Evolutionary conservation across 2,113 vertebrate genomes (phyloP).

Genomic region (Ardeotis arabs): DNA sequence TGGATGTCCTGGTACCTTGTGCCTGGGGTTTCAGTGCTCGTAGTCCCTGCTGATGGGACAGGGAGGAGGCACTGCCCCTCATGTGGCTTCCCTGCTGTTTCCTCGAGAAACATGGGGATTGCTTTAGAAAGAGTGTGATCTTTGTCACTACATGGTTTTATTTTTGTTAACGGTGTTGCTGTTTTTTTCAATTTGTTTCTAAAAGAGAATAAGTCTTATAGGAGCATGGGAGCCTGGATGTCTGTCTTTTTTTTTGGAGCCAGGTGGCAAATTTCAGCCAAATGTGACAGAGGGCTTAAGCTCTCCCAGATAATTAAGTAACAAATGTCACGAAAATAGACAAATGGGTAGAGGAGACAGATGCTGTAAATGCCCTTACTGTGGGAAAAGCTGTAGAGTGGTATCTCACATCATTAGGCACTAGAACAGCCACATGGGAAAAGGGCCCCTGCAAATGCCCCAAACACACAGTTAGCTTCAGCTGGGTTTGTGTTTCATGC

Average conservation of each 20-base stretch:
- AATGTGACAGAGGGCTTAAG: slow-evolving; percentile 26
- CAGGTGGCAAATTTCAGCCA: slow-evolving; percentile 12
- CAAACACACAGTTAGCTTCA: background rate
- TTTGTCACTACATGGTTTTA: background rate
- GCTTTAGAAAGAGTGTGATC: background rate
- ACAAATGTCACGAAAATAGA: slow-evolving; percentile 35
- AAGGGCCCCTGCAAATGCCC: background rate
- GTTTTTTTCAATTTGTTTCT: background rate
- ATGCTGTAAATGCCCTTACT: slow-evolving; percentile 35
- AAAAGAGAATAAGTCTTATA: background rate
- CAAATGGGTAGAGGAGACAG: slow-evolving; percentile 26
- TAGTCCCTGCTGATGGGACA: background rate
- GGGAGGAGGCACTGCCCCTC: background rate
- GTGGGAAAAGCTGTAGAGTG: slow-evolving; percentile 45
- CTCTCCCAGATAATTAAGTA: slow-evolving; percentile 26
- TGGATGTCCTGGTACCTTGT: rapidly evolving
- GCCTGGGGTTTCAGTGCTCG: background rate
- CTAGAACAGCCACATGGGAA: background rate
- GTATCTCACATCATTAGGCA: slow-evolving; percentile 26
- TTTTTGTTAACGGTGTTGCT: rapidly evolving
- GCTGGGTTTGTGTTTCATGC: background rate
- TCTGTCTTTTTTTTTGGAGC: background rate
- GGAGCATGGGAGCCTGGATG: background rate
- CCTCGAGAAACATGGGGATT: background rate
- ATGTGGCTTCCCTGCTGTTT: background rate